phyloP scores from a whole-genome alignment of 37 sponge, comb jelly and placozoan genomes.

The Bolinopsis microptera region DNA sequence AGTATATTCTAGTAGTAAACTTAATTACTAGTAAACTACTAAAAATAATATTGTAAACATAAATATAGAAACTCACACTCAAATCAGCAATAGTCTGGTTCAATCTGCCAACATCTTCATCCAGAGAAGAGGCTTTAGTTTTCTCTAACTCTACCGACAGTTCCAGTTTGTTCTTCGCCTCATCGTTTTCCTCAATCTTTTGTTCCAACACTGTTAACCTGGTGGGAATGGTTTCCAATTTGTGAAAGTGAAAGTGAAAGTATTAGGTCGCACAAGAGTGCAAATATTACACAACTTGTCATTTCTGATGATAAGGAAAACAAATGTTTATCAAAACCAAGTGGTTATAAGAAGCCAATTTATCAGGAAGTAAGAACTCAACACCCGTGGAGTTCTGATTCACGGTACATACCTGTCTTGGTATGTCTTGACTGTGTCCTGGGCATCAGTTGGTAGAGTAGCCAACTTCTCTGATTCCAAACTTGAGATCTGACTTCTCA shows the following conservation, averaged over 20 bases:
- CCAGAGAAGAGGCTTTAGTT: background rate
- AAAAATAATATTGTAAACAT: too few species aligned
- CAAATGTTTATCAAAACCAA: too few species aligned
- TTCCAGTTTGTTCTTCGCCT: background rate
- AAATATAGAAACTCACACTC: background rate
- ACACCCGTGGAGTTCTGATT: too few species aligned
- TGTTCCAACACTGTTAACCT: background rate
- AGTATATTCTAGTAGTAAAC: too few species aligned
- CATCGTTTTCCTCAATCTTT: background rate
- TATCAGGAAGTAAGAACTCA: too few species aligned
- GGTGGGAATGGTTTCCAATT: too few species aligned
- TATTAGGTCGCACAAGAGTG: too few species aligned
- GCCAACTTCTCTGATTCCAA: constrained; percentile 49
- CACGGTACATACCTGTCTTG: constrained; percentile 29
- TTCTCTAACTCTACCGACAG: background rate
- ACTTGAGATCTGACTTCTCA: background rate
- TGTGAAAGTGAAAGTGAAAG: too few species aligned
- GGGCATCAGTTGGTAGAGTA: constrained; percentile 6
- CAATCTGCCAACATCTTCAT: background rate
- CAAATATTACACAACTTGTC: too few species aligned
- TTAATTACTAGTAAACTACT: too few species aligned
- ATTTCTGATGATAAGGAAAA: too few species aligned
- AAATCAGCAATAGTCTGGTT: background rate
- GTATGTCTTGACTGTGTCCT: constrained; percentile 36
- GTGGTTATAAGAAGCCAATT: too few species aligned